A percentile compares a stretch with the other conserved stretches of the same genome.
phyloP scores from a whole-genome alignment of 2,888 invertebrate genomes.

The Coremacera marginata region DNA sequence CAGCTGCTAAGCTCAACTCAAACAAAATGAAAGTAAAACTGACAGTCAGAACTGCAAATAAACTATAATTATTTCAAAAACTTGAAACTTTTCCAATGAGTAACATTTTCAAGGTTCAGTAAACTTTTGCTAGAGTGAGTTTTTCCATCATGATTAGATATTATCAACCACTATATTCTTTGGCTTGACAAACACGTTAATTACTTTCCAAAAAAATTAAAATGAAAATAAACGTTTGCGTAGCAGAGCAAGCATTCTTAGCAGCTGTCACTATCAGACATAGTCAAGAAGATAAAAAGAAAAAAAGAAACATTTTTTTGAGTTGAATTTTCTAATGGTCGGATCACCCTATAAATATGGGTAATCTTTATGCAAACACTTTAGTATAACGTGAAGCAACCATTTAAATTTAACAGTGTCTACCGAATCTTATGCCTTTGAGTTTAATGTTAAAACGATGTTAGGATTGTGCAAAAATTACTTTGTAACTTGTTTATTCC shows the following conservation, averaged over 20 bases:
- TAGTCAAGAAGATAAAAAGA: not conserved
- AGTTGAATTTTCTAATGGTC: not conserved
- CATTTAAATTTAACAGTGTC: not conserved
- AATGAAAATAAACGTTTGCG: not conserved
- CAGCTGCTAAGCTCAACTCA: not conserved
- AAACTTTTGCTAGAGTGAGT: slow-evolving; percentile 39
- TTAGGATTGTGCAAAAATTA: not conserved
- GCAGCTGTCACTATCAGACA: not conserved
- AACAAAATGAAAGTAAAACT: slow-evolving; percentile 15
- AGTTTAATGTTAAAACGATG: not conserved
- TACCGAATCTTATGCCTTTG: not conserved
- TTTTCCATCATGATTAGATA: slow-evolving; percentile 53
- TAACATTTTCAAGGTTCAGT: slow-evolving; percentile 57
- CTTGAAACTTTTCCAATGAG: not conserved
- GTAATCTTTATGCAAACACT: not conserved
- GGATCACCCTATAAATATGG: slow-evolving; percentile 24
- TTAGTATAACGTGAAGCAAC: slow-evolving; percentile 4
- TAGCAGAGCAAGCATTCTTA: not conserved
- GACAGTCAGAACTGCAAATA: not conserved
- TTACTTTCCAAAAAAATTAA: slow-evolving; percentile 45
- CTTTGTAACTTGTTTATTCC: not conserved
- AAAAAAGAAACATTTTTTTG: not conserved
- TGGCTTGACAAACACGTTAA: slow-evolving; percentile 61
- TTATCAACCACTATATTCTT: slow-evolving; percentile 47
- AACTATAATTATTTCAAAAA: slow-evolving; percentile 13